Percentiles rank a stretch among this genome's conserved stretches.
These are phyloP conservation scores for Onychomys leucogaster DNA, from an alignment of 2,797 vertebrate genomes.

Conservation along the genomic window DNA sequence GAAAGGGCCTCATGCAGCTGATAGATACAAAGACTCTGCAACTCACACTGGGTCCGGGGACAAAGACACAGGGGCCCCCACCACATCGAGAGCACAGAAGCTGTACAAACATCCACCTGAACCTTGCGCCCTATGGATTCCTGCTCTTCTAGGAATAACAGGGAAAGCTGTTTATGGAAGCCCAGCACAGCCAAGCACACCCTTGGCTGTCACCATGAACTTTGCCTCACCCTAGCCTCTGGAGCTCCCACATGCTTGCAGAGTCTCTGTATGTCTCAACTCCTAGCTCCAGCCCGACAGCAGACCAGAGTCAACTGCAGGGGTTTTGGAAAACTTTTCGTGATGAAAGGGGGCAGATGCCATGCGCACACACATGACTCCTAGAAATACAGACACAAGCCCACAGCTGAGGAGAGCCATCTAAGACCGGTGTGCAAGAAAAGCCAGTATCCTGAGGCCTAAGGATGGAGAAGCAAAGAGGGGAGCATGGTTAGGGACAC, in stretches of 20 bases:
- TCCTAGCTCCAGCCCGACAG: neutral
- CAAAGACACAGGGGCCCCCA: rapidly evolving
- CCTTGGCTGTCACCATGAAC: neutral
- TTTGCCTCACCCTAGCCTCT: neutral
- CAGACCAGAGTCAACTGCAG: rapidly evolving
- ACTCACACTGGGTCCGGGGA: rapidly evolving
- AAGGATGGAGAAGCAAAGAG: neutral
- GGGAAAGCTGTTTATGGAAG: rapidly evolving
- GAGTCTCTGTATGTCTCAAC: neutral
- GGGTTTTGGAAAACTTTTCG: neutral
- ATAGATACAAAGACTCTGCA: rapidly evolving
- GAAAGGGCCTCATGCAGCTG: rapidly evolving
- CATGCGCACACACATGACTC: rapidly evolving
- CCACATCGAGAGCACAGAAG: rapidly evolving
- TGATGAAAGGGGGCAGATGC: neutral
- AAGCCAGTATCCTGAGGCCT: neutral
- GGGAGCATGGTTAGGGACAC: neutral
- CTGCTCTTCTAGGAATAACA: neutral
- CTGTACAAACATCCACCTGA: rapidly evolving
- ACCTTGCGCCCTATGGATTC: rapidly evolving
- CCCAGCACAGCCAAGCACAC: rapidly evolving
- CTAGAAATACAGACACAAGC: neutral
- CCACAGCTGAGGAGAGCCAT: rapidly evolving
- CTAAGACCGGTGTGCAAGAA: too few relatives aligned
- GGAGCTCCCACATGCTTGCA: rapidly evolving